Percentiles rank a stretch among this genome's conserved stretches.
Conservation (phyloP, 2,797 vertebrate species). For the Nasua narica region DNA sequence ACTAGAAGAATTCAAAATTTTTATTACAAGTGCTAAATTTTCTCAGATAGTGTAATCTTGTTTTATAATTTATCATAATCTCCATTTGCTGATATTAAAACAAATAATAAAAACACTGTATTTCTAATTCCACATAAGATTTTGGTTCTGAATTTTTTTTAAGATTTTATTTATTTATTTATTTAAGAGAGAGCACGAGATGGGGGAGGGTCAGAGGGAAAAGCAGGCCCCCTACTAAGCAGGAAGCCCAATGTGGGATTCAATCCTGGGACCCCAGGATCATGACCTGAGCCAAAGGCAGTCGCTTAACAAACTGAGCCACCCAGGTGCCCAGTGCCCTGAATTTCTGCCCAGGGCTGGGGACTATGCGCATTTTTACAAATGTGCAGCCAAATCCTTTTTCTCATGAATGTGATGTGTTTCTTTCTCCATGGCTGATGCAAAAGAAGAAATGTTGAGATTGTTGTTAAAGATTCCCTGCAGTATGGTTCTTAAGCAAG, state of each 20-base stretch:
- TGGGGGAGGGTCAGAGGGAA: no score
- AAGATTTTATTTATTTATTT: no score
- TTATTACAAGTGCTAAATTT: neutral
- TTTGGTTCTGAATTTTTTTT: neutral
- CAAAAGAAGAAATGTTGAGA: neutral
- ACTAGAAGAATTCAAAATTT: constrained; percentile 2
- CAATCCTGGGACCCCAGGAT: no score
- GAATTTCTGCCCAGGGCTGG: neutral
- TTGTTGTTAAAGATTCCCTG: neutral
- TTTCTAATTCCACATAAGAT: constrained; percentile 39
- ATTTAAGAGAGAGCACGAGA: no score
- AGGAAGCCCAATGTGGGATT: no score
- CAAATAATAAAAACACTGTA: neutral
- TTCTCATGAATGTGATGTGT: neutral
- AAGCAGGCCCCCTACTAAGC: no score
- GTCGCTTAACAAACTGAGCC: no score
- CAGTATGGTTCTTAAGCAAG: neutral
- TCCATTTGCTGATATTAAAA: constrained; percentile 8
- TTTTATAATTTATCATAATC: constrained; percentile 5
- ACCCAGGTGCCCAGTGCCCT: neutral
- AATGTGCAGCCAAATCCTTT: neutral
- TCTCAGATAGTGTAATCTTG: neutral
- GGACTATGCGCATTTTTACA: neutral
- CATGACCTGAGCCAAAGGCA: no score
- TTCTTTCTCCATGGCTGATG: neutral